Base-by-base conservation (phyloP, 2,797 vertebrate genomes). In the Threskiornis aethiopicus region DNA sequence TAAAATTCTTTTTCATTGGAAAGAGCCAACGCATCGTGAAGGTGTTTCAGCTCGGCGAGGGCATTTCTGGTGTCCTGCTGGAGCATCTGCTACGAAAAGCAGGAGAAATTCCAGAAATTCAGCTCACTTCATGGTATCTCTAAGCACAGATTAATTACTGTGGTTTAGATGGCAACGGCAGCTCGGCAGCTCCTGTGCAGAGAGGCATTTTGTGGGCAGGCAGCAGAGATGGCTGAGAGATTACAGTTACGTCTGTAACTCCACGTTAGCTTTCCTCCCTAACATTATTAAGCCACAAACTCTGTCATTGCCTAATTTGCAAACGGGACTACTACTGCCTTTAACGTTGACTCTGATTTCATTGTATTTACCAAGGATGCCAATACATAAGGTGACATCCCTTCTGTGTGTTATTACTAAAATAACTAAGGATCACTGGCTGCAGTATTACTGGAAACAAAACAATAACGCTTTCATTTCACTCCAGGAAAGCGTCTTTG, bases 41-140 rank as follows among this genome's bases (percentile, higher is more conserved):
- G 42, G 49, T 7, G 18, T 33, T 65, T 51, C 39, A 55, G 46
- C 66, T 82, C 69, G 5, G 0, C 1, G 1, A 41, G 78, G 70
- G 66, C 67, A 15, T 26, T 71, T 37, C 52, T 35, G 19, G 58
- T 3, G 25, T 80, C 61, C 81, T 62, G 79, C 57, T 58, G 75
- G 25, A 80, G 24, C 73, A 39, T 2, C 55, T 0, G 0, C 25
- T 37, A 28, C 0, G 31, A 29, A 78, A 76, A 86, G 33, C 29
- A 59, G 58, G 14, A 84, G 37, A 22, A 82, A 62, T 31, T 5
- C 55, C 28, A 88, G 85, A 64, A 73, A 66, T 62, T 18, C 51
- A 66, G 66, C 92, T 79, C 39, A 10, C 67, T 79, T 69, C 80
- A 11, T 5, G 70, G 42, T 16, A 7, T 46, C 84, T 69, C 77